Base-by-base conservation (phyloP, 2,113 vertebrate genomes). In the Noctilio leporinus region DNA sequence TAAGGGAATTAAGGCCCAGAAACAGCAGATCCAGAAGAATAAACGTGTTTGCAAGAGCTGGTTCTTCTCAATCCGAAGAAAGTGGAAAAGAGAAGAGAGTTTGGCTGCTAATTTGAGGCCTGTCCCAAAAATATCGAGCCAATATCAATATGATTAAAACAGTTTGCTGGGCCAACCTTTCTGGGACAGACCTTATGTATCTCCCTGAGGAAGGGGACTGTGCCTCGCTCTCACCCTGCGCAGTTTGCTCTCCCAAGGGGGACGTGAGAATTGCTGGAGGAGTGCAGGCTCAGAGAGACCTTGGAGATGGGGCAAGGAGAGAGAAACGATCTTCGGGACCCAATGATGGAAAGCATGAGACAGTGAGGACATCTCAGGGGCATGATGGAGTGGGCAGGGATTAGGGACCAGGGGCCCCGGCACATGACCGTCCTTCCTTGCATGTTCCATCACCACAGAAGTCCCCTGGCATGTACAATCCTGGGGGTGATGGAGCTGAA, bases 401-500 rank as follows among this genome's bases (percentile, higher is more conserved):
- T 7, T 1, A 10, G 30, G 40, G 26, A 22, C 30, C 22, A 33
- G 22, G 16, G 9, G 43, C 7, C 70, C 38, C 35, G 4, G 80
- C 69, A 30, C 26, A 51, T n/a, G 49, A 47, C 55, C 16, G 38
- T 35, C 14, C 7, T n/a, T n/a, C 72, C 55, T 19, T 2, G 5
- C 14, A 35, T 30, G 30, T 19, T 45, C 73, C 30, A 10, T 70
- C 22, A 1, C 2, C 6, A 26, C 10, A 0, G 12, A 22, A 24
- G 38, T 2, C 64, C 26, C 30, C n/a, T 67, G 10, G 12, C 73
- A 64, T 65, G 77, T 16, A 10, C n/a, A 82, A 5, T 28, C 73
- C 35, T 10, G 5, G 53, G 14, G 76, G 17, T 10, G 0, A 38
- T 5, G n/a, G 43, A 62, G 35, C 15, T 3, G 0, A 72, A n/a